Evolutionary conservation across 2,888 invertebrate species (phyloP), one percentile per base, ranked within the genome.

Genomic region (Sesamia inferens): DNA sequence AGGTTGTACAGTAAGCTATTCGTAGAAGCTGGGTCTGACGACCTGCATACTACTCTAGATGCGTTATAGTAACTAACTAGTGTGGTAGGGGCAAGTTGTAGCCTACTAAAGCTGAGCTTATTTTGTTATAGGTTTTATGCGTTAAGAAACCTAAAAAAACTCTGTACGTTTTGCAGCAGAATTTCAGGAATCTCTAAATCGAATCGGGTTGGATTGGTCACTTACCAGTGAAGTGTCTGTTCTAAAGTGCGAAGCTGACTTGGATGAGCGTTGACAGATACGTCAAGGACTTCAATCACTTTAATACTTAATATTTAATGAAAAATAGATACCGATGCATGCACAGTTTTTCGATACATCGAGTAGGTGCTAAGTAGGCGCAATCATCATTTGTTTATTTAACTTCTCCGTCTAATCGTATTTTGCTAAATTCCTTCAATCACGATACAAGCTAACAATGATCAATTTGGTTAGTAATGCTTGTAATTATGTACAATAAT

Each of bases 401-500:
- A 31, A 24, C 14, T 48, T 48, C 48, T 6, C 48, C 31, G n/a
- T 48, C 5, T 14, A 48, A 65, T 65, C 16, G 16, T 39, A 39
- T 47, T 22, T 22, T 74, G 14, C 31, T 31, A 16, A 24, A 64
- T 58, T 63, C 22, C 19, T 42, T 24, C 22, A 68, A 39, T 72
- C 39, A 58, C 59, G 57, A 63, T 22, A 55, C 16, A 42, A 10
- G 42, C 48, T 64, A 67, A 64, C 62, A 82, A 68, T 65, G 54
- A 57, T 54, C 54, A 51, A 72, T 81, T 77, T 61, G 47, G 68
- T 76, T 68, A 62, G 57, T 59, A 73, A 76, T 61, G n/a, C 22
- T 64, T 42, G 70, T 51, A 67, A 68, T 79, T 71, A 76, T 14
- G 51, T 54, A 16, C 54, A 64, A 65, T 75, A 61, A 75, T 63